Base-by-base conservation (phyloP, 2,888 invertebrate species). In the Chrysotoxum bicinctum region DNA sequence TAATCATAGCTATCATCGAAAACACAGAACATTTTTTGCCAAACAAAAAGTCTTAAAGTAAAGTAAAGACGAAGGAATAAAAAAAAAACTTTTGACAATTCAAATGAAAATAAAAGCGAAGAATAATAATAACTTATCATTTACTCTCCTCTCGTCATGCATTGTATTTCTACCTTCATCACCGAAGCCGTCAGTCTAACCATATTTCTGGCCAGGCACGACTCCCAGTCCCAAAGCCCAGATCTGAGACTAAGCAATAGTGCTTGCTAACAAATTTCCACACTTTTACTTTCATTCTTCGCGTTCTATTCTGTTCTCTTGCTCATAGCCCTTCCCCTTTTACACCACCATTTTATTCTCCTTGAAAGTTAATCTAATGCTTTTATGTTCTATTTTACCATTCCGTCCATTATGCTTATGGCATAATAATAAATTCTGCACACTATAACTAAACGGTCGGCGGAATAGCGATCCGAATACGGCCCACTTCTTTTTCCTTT, bases 281-380 rank as follows among this genome's bases (percentile, higher is more conserved):
- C 75, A 84, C 79, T 84, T 84, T 84, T 84, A 80, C 84, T 84
- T 79, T 84, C 84, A 14, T 80, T 84, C 32, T 75, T 72, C 50
- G 52, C 52, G 72, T 73, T 79, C 66, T 50, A 30, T 26, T 62
- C 23, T 43, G 10, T 62, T 26, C 5, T 26, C 35, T 23, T 26
- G 3, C 43, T 37, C n/a, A n/a, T n/a, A 8, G 40, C 26, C 26
- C n/a, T 16, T 50, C 48, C 30, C n/a, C n/a, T 23, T 26, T 50
- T 23, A 50, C 21, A 48, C 58, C 37, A n/a, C 14, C 21, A 14
- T 37, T 14, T 4, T 35, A 37, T 54, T 32, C 78, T 40, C 52
- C 26, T 40, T 19, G 48, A 52, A 32, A 56, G 58, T 48, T 76
- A 72, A 78, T 76, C 81, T 66, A 66, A 66, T 75, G 69, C 62